These are phyloP conservation scores for Flexamia atlantica DNA, from an alignment of 2,888 invertebrate genomes.

Conservation along the genomic window DNA sequence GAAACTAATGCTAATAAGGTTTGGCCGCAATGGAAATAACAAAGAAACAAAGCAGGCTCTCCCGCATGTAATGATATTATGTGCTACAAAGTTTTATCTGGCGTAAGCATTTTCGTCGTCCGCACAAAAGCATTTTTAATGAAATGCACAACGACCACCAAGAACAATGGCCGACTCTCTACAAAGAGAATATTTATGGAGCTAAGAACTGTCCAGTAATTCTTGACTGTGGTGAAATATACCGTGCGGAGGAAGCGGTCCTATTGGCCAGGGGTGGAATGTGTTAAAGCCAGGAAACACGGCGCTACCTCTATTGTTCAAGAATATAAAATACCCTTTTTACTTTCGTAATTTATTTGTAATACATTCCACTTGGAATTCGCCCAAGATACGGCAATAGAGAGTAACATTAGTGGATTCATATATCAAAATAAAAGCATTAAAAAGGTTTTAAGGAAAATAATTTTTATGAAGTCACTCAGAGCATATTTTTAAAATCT, in stretches of 20 bases:
- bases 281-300: slow-evolving; percentile 54
- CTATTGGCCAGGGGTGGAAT: slow-evolving; percentile 48
- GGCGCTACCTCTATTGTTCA: slow-evolving; percentile 51
- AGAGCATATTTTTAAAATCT: too few relatives aligned
- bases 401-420: neutral
- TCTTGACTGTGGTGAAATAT: slow-evolving; percentile 58
- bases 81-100: slow-evolving; percentile 57
- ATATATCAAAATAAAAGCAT: neutral
- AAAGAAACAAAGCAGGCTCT: slow-evolving; percentile 56
- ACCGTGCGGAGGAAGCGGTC: slow-evolving; percentile 41
- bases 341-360: slow-evolving; percentile 53
- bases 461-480: too few relatives aligned
- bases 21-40: slow-evolving; percentile 49
- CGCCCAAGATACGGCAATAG: slow-evolving; percentile 17
- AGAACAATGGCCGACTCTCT: slow-evolving; percentile 55
- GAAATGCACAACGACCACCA: slow-evolving; percentile 58
- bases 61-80: slow-evolving; percentile 53
- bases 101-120: slow-evolving; percentile 55
- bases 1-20: slow-evolving; percentile 52
- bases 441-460: too few relatives aligned
- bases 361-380: slow-evolving; percentile 54
- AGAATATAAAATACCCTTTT: slow-evolving; percentile 57
- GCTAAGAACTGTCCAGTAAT: slow-evolving; percentile 60
- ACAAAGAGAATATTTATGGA: slow-evolving; percentile 59
- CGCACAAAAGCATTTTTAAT: slow-evolving; percentile 59